These are phyloP conservation scores for Hippocampus barbouri DNA, from an alignment of 2,113 vertebrate genomes.

Conservation along the genomic window DNA sequence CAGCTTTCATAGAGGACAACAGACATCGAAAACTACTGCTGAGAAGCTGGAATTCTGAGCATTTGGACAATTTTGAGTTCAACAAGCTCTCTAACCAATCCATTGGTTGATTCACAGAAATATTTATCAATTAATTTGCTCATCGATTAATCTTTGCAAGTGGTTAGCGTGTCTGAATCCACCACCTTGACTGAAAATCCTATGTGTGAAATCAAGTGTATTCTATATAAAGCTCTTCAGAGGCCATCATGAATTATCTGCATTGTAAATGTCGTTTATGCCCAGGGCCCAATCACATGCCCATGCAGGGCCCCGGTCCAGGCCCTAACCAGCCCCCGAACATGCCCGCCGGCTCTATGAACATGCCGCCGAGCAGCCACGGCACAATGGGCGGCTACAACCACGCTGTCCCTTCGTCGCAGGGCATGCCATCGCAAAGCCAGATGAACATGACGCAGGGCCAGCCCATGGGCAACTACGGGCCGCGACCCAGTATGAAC, in stretches of 20 bases:
- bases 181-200: too few relatives aligned
- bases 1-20: too few relatives aligned
- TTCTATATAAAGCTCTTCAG: neutral
- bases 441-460: conserved; percentile 97
- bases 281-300: conserved; percentile 93
- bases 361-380: conserved; percentile 91
- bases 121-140: too few relatives aligned
- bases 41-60: too few relatives aligned
- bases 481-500: conserved; percentile 93
- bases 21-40: too few relatives aligned
- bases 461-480: conserved; percentile 92
- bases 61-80: too few relatives aligned
- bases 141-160: too few relatives aligned
- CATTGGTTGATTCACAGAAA: too few relatives aligned
- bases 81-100: too few relatives aligned
- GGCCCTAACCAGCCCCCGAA: conserved; percentile 91
- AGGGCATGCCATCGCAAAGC: conserved; percentile 89
- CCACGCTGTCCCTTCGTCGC: conserved; percentile 88
- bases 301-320: conserved; percentile 96
- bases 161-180: too few relatives aligned
- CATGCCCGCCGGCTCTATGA: conserved; percentile 90
- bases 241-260: neutral
- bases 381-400: conserved; percentile 94
- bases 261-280: conserved; percentile 52
- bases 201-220: too few relatives aligned